Conservation (phyloP, 1,140 invertebrate genomes). For the Meloidogyne exigua region DNA sequence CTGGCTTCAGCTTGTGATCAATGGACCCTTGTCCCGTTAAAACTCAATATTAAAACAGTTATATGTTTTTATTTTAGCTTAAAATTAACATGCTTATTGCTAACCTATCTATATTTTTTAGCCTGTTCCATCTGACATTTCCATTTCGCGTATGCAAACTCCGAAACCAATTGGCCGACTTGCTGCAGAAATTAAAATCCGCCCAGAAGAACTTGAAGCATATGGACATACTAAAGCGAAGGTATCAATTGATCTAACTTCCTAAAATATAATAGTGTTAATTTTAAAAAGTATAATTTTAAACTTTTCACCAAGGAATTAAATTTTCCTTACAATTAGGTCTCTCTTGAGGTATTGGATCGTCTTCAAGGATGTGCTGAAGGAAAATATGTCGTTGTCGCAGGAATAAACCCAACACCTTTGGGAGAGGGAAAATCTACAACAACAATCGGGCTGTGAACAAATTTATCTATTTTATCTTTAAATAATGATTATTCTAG, state of each 20-base stretch:
- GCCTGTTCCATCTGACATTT: slow-evolving; percentile 60
- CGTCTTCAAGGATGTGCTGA: slow-evolving; percentile 72
- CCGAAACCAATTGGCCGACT: slow-evolving; percentile 65
- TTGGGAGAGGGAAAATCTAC: slow-evolving; percentile 96
- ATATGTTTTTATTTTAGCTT: not conserved
- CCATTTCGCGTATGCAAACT: slow-evolving; percentile 53
- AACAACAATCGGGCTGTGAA: slow-evolving; percentile 81
- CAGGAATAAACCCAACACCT: slow-evolving; percentile 89
- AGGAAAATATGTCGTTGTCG: slow-evolving; percentile 92
- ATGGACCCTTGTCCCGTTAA: slow-evolving; percentile 30
- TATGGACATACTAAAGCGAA: slow-evolving; percentile 95
- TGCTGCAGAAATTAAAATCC: slow-evolving; percentile 81
- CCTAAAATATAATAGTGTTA: too few relatives aligned
- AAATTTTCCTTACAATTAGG: too few relatives aligned
- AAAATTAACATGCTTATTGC: too few relatives aligned
- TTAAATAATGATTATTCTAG: not conserved
- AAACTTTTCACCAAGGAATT: too few relatives aligned
- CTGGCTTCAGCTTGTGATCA: not conserved
- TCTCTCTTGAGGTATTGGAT: slow-evolving; percentile 79
- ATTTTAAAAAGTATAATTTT: too few relatives aligned
- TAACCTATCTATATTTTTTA: not conserved
- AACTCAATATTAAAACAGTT: slow-evolving; percentile 10
- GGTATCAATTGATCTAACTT: slow-evolving; percentile 48
- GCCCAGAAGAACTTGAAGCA: slow-evolving; percentile 77
- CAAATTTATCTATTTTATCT: not conserved